phyloP scores from a whole-genome alignment of 2,888 invertebrate genomes.

The Drosophila mimica region DNA sequence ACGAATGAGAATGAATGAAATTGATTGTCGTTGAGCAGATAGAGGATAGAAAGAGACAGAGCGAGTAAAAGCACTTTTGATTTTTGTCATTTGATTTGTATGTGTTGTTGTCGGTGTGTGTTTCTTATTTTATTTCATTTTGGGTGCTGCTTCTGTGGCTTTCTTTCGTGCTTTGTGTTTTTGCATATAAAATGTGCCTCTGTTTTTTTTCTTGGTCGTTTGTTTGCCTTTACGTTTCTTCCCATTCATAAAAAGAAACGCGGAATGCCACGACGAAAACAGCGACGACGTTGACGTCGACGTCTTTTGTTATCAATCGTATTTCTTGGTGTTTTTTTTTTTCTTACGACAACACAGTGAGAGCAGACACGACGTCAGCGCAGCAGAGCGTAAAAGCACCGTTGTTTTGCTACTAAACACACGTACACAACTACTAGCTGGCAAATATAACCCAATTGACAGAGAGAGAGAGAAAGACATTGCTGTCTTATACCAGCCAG shows the following conservation, averaged over 20 bases:
- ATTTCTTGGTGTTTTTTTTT: slow-evolving; percentile 32
- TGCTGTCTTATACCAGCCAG: slow-evolving; percentile 49
- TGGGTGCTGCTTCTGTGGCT: slow-evolving; percentile 32
- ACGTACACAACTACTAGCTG: slow-evolving; percentile 11
- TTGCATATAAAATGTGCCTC: slow-evolving; percentile 53
- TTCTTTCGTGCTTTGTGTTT: slow-evolving; percentile 29
- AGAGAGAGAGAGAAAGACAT: slow-evolving; percentile 17
- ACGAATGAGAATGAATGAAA: slow-evolving; percentile 66
- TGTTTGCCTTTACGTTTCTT: slow-evolving; percentile 29
- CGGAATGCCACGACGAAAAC: slow-evolving; percentile 43
- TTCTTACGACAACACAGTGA: slow-evolving; percentile 42
- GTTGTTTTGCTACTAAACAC: slow-evolving; percentile 59
- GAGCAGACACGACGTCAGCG: slow-evolving; percentile 36
- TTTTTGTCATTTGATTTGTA: slow-evolving; percentile 66
- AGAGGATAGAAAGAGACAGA: slow-evolving; percentile 19
- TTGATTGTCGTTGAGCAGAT: slow-evolving; percentile 58
- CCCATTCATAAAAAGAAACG: slow-evolving; percentile 69
- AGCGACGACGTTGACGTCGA: slow-evolving; percentile 26
- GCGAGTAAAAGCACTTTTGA: slow-evolving; percentile 52
- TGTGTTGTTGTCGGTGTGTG: slow-evolving; percentile 3
- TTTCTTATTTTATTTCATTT: slow-evolving; percentile 26
- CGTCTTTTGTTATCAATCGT: slow-evolving; percentile 65
- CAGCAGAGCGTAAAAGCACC: slow-evolving; percentile 54
- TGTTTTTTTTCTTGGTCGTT: slow-evolving; percentile 38
- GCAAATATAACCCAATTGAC: slow-evolving; percentile 63